Percentiles rank a stretch among this genome's conserved stretches.
phyloP scores from a whole-genome alignment of 1,140 invertebrate genomes.

The Phymorhynchus buccinoides region DNA sequence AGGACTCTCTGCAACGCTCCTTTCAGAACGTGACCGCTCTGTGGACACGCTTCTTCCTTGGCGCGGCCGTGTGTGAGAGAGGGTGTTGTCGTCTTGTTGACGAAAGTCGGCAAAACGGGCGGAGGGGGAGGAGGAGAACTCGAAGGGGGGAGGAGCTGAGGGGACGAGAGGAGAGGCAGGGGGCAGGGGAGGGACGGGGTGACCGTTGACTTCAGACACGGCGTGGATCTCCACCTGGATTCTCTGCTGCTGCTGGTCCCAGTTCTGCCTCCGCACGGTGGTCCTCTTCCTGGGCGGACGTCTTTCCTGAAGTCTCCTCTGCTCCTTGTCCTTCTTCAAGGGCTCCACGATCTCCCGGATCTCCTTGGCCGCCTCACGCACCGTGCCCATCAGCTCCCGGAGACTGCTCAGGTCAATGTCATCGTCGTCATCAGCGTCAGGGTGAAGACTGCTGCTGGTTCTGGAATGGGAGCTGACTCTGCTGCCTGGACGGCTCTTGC shows the following conservation, averaged over 20 bases:
- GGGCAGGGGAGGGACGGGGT: conserved; percentile 22
- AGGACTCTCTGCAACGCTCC: background rate
- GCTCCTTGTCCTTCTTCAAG: background rate
- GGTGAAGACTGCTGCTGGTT: background rate
- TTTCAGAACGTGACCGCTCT: background rate
- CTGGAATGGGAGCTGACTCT: background rate
- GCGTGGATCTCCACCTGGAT: conserved; percentile 26
- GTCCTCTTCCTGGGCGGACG: too few relatives aligned
- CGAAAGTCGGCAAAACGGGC: background rate
- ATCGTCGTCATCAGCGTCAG: conserved; percentile 15
- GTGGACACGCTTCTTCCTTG: conserved; percentile 21
- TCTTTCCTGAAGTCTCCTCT: background rate
- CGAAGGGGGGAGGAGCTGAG: background rate
- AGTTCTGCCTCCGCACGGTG: background rate
- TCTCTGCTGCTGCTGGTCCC: background rate
- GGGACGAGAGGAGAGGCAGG: conserved; percentile 16
- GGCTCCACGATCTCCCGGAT: conserved; percentile 34
- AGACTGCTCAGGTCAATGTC: conserved; percentile 29
- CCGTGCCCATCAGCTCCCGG: conserved; percentile 32
- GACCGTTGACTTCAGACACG: conserved; percentile 25
- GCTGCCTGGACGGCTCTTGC: conserved; percentile 14
- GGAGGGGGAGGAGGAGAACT: background rate
- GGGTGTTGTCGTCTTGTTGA: background rate
- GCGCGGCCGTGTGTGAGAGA: conserved; percentile 25
- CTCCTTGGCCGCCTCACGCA: conserved; percentile 24